Base-by-base conservation (phyloP, 2,797 vertebrate genomes). In the Malacoraja senta region DNA sequence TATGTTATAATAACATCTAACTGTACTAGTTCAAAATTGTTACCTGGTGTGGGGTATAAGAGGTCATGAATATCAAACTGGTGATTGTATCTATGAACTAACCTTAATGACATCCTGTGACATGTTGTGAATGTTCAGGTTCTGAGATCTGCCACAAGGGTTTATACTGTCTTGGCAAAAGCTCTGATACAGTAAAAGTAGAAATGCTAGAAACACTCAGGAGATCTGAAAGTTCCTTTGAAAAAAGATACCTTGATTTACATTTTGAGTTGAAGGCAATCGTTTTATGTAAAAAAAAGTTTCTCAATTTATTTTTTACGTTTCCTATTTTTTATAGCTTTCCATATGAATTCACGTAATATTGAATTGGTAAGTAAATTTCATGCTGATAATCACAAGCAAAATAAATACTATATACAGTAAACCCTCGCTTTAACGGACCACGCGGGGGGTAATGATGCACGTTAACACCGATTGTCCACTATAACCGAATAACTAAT, bases 311-410 rank as follows among this genome's bases (percentile, higher is more conserved):
- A 58, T 26, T 90, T 80, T 53, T 93, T 92, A 77, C 88, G 93
- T 0, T 94, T 93, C 94, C 93, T 94, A 91, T 92, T 38, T 21
- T 84, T 93, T 93, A 19, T 94, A 97, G 96, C 96, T 94, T 95
- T 96, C 91, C 94, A 76, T 0, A 93, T 93, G 91, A 95, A 94
- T 91, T 93, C 94, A 32, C 95, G 9, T 79, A 94, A 93, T 68
- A 93, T 65, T 94, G 93, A 91, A 93, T 93, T 94, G 97, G 98
- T 98, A 96, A 98, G 97, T 93, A 94, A n/a, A 38, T 7, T 90
- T 44, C 24, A 24, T 63, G 44, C 53, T 35, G n/a, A 35, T 9
- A 35, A 68, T 88, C 32, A 86, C 8, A 65, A 32, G 19, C n/a
- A 92, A 76, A 26, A n/a, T 8, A 92, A 26, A 92, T 74, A 74